Evolutionary conservation across 2,113 vertebrate species (phyloP), one percentile per base, ranked within the genome.

Genomic region (Paraplagusia blochii): DNA sequence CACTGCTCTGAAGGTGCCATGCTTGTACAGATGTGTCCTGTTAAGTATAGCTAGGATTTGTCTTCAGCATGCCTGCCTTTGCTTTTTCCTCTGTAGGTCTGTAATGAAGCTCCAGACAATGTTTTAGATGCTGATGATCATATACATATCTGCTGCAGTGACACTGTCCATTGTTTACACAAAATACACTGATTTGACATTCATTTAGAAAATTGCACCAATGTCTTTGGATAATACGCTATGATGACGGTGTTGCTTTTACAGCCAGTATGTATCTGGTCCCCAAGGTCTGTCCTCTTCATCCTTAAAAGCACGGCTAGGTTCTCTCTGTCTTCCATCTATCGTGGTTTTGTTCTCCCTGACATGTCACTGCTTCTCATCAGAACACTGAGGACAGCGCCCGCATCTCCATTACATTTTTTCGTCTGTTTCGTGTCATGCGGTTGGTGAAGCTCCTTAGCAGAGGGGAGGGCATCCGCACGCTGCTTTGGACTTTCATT

Each of bases 341-440:
- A 2, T 7, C 40, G 16, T 8, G 14, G 4, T 29, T 36, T 46
- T 36, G 11, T 12, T 11, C 33, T 72, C 64, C 83, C 89, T 94
- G 85, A 94, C 88, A 71, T 85, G 59, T 84, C 44, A 51, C 67
- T 14, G 15, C 63, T 89, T 85, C 79, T 85, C 85, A 81, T 68
- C 93, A 99, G 97, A 98, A 95, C 90, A 93, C 93, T 1, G 96
- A 99, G 85, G 97, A 99, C 90, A 99, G 92, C 57, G 93, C 95
- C 76, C 93, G 96, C 75, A 97, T 99, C 87, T 99, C 97, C 86
- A 99, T 99, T 90, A 99, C 97, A 55, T 99, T 99, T 91, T 99
- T 99, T 78, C 95, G 97, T 67, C 93, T 99, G 61, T 99, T 99
- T 88, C 95, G 97, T 48, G 97, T 99, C 74, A 98, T 99, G 97